Evolutionary conservation across 2,797 vertebrate genomes (phyloP).

Genomic region (Fundulus diaphanus): DNA sequence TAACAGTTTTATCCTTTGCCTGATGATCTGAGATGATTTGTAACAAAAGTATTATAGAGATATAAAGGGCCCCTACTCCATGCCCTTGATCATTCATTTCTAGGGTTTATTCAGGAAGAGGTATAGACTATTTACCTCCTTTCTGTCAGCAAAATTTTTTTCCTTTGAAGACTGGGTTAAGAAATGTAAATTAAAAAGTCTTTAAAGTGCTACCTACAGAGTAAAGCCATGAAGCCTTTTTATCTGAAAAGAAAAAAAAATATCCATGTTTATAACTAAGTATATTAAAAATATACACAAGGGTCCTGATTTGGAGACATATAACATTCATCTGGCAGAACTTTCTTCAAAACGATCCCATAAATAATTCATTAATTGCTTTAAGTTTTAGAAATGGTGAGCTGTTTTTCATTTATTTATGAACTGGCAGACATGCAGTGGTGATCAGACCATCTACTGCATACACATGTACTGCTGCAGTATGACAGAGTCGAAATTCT

Average conservation of each 20-base stretch:
- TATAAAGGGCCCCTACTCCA: background rate
- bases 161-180: background rate
- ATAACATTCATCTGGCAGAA: constrained; percentile 18
- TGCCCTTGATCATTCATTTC: background rate
- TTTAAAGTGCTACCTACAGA: background rate
- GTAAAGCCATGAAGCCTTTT: background rate
- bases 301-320: constrained; percentile 1
- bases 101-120: background rate
- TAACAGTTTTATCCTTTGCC: background rate
- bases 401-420: background rate
- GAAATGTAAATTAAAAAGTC: background rate
- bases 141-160: background rate
- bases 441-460: constrained; percentile 1
- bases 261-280: background rate
- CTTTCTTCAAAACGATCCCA: constrained; percentile 6
- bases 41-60: background rate
- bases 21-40: background rate
- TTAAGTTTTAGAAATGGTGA: background rate
- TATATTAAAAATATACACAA: constrained; percentile 14
- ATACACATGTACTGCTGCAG: constrained; percentile 17
- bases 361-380: constrained; percentile 18
- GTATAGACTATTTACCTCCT: background rate
- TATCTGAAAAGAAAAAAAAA: background rate
- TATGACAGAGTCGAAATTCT: constrained; percentile 21
- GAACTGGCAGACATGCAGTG: background rate